Base-by-base conservation (phyloP, 2,888 invertebrate species). In the Watsonalla binaria region DNA sequence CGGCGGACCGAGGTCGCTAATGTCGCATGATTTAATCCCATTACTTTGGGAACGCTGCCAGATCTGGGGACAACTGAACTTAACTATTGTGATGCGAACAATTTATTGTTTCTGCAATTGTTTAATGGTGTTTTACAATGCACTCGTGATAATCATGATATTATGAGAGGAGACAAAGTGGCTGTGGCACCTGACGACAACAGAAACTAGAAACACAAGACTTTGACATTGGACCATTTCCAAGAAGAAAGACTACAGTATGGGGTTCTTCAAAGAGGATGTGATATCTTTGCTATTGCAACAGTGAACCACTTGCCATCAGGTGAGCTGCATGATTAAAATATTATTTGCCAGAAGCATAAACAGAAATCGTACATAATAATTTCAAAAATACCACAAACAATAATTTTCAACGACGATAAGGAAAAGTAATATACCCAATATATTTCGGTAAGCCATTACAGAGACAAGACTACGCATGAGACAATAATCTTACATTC, bases 11-110 rank as follows among this genome's bases (percentile, higher is more conserved):
- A 69, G 69, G 75, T 72, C 76, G 78, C 70, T 87, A 89, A 87
- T 86, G 89, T 90, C 83, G 86, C 87, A 89, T 90, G 90, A 87
- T 90, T 84, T 86, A 86, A 88, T 88, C 87, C 84, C 84, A 87
- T 88, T 86, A 85, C 80, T 82, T 80, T 78, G 88, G 89, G 86
- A 86, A 80, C 79, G 54, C 59, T 83, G 88, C 88, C 88, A 87
- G 78, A 64, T 51, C 53, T 51, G 56, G 37, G 33, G 46, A 13
- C 57, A 58, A 58, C 51, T 46, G 8, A 42, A 42, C 42, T 42
- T 7, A 42, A 42, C 42, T 42, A 42, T 49, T 49, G 14, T 14
- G 15, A 49, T 37, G 37, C 39, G 37, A 15, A 49, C 15, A 49
- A 42, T 42, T 42, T 42, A 42, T 42, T 42, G 42, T 42, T 42